A percentile compares a stretch with the other conserved stretches of the same genome.
Evolutionary conservation across 1,140 invertebrate genomes (phyloP).

Genomic region (Vanessa atalanta): DNA sequence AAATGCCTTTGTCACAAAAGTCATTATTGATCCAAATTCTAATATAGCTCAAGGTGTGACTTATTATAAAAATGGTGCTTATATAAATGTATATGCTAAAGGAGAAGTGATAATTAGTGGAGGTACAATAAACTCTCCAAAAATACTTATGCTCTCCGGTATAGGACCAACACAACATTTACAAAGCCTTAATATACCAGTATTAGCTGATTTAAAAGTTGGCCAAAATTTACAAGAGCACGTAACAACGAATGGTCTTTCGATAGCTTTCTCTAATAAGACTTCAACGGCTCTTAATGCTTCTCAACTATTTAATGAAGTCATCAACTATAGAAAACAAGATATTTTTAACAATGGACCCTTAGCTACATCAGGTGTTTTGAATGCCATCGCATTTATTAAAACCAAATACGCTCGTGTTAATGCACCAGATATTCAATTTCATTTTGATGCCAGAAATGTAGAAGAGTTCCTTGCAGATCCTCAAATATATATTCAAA

Average conservation of each 20-base stretch:
- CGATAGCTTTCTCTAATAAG: slow-evolving; percentile 75
- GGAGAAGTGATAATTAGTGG: slow-evolving; percentile 88
- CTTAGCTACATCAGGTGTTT: slow-evolving; percentile 70
- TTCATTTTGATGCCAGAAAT: slow-evolving; percentile 80
- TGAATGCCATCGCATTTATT: slow-evolving; percentile 77
- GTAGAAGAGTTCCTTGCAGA: slow-evolving; percentile 71
- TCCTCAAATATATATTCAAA: slow-evolving; percentile 70
- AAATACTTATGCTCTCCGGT: slow-evolving; percentile 87
- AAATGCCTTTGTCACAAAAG: slow-evolving; percentile 85
- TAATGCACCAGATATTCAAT: slow-evolving; percentile 84
- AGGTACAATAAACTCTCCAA: slow-evolving; percentile 86
- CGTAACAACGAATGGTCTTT: slow-evolving; percentile 78
- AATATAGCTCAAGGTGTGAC: slow-evolving; percentile 86
- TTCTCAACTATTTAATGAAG: slow-evolving; percentile 72
- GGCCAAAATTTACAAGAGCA: slow-evolving; percentile 91
- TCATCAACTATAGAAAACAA: slow-evolving; percentile 67
- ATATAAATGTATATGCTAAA: slow-evolving; percentile 71
- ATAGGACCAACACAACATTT: slow-evolving; percentile 84
- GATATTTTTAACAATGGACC: slow-evolving; percentile 65
- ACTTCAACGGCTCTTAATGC: slow-evolving; percentile 62
- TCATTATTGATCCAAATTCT: slow-evolving; percentile 85
- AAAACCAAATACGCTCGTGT: slow-evolving; percentile 74
- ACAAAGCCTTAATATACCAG: slow-evolving; percentile 11
- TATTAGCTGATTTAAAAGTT: slow-evolving; percentile 78
- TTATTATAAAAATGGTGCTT: slow-evolving; percentile 81